Conservation (phyloP, 2,888 invertebrate genomes). For the Pharmacophagus antenor region DNA sequence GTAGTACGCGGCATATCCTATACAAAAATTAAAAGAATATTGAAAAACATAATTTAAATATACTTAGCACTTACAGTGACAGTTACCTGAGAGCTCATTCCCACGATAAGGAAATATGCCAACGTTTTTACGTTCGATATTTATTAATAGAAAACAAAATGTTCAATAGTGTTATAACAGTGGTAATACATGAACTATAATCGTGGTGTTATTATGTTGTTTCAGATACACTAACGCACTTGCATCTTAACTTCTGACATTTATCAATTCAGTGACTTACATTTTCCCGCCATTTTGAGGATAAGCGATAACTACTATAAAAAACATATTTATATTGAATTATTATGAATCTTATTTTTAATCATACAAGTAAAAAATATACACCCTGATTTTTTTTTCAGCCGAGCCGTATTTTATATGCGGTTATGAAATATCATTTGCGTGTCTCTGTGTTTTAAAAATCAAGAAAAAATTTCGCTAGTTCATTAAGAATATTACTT, state of each 20-base stretch:
- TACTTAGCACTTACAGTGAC: not conserved
- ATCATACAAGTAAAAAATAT: no score
- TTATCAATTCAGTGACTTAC: not conserved
- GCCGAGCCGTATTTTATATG: no score
- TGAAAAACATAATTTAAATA: not conserved
- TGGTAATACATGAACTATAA: not conserved
- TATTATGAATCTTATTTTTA: not conserved
- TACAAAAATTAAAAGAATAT: slow-evolving; percentile 31
- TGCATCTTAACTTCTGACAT: slow-evolving; percentile 1
- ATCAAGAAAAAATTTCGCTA: no score
- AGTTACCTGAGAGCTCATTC: slow-evolving; percentile 13
- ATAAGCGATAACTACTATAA: not conserved
- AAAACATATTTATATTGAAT: not conserved
- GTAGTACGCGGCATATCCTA: slow-evolving; percentile 81
- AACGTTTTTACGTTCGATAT: no score
- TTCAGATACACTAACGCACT: not conserved
- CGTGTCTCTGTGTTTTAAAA: no score
- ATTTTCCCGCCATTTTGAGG: slow-evolving; percentile 13
- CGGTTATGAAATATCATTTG: no score
- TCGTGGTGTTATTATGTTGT: not conserved
- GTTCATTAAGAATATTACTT: no score
- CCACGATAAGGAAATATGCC: not conserved
- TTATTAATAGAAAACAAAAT: not conserved
- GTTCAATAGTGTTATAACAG: not conserved
- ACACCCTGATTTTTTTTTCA: no score